Evolutionary conservation across 2,888 invertebrate genomes (phyloP).

Genomic region (Tanytarsus gracilentus): DNA sequence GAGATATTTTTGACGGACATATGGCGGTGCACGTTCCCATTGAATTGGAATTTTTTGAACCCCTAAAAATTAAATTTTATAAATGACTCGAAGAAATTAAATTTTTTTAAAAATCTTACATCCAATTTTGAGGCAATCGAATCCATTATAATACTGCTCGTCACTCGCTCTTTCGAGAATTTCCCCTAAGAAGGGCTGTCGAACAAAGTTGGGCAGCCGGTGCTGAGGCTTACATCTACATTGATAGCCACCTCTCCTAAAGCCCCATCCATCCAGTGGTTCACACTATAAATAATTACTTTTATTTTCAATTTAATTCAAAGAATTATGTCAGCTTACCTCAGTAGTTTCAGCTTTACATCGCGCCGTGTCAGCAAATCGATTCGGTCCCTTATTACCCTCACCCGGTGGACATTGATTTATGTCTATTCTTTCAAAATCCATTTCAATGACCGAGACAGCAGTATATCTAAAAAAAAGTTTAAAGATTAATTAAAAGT

Average conservation of each 20-base stretch:
- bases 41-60: conserved; percentile 74
- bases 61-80: conserved; percentile 49
- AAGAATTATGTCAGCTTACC: conserved; percentile 43
- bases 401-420: conserved; percentile 89
- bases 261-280: conserved; percentile 92
- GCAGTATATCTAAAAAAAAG: conserved; percentile 74
- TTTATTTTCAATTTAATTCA: background rate
- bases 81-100: conserved; percentile 27
- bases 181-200: conserved; percentile 87
- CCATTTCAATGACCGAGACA: conserved; percentile 87
- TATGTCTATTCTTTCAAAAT: conserved; percentile 92
- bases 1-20: conserved; percentile 62
- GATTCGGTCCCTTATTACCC: conserved; percentile 82
- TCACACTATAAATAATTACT: conserved; percentile 61
- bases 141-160: conserved; percentile 87
- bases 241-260: conserved; percentile 89
- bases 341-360: conserved; percentile 88
- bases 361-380: conserved; percentile 78
- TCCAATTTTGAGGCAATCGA: conserved; percentile 83
- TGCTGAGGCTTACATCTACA: conserved; percentile 85
- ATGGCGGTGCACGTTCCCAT: conserved; percentile 65
- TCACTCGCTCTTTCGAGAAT: conserved; percentile 86
- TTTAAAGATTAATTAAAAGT: conserved; percentile 28
- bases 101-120: conserved; percentile 57
- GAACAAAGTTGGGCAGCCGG: conserved; percentile 75